Percentiles rank a stretch among this genome's conserved stretches.
These are phyloP conservation scores for Podarcis lilfordi DNA, from an alignment of 2,797 vertebrate species.

Conservation along the genomic window DNA sequence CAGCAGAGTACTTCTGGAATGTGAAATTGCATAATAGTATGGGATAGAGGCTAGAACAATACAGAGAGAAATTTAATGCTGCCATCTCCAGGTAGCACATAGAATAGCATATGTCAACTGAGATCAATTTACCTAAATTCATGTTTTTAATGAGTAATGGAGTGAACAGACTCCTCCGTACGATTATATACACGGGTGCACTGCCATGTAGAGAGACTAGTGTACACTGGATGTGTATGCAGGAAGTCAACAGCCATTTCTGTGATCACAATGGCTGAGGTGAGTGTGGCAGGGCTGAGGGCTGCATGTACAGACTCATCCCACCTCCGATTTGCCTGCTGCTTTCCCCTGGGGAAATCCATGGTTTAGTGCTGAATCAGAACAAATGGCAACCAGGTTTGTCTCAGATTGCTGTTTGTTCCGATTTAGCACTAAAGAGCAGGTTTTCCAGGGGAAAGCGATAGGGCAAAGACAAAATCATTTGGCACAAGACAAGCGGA, in stretches of 20 bases:
- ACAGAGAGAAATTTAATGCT: conserved; percentile 55
- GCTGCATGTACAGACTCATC: background rate
- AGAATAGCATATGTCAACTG: conserved; percentile 26
- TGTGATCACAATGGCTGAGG: background rate
- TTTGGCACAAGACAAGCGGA: no score
- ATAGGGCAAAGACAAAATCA: no score
- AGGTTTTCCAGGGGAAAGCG: no score
- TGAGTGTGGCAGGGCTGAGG: no score
- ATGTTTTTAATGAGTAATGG: background rate
- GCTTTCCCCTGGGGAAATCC: no score
- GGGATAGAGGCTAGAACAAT: background rate
- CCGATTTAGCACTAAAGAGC: no score
- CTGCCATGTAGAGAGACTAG: background rate
- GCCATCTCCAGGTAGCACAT: conserved; percentile 58
- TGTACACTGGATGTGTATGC: background rate
- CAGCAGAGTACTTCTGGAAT: background rate
- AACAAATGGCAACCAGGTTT: no score
- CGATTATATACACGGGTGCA: background rate
- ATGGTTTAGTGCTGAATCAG: no score
- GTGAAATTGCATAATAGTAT: background rate
- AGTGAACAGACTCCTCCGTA: background rate
- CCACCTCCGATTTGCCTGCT: no score
- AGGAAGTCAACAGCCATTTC: background rate
- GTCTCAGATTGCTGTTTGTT: no score
- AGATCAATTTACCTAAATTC: background rate